Base-by-base conservation (phyloP, 2,113 vertebrate species). In the Hydropotes inermis region DNA sequence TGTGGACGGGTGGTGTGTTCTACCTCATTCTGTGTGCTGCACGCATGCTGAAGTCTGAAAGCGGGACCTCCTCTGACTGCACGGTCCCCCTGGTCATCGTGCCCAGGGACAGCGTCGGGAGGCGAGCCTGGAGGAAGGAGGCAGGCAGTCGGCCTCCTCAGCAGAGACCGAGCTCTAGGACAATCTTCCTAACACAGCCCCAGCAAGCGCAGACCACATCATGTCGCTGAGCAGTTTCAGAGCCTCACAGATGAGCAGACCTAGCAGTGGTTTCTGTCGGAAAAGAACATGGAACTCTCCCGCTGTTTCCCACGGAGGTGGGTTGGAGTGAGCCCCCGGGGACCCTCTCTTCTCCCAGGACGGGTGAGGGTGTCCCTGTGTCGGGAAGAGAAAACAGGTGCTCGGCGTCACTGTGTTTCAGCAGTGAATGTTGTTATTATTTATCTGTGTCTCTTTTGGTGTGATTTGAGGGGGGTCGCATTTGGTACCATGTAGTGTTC, bases 391-490 rank as follows among this genome's bases (percentile, higher is more conserved):
- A 76, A 98, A 97, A 95, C 95, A 98, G 98, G 98, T 98, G 98
- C 98, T 98, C 98, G 94, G 96, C 91, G 92, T 98, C 88, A 98
- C 98, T 98, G 98, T 97, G 95, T 98, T 98, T 98, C 98, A 98
- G 98, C 99, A 98, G 98, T 98, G 98, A 98, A 98, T 98, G 98
- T 99, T 98, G 98, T 98, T 99, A 98, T 99, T 99, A 98, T 99
- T 99, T 99, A 98, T 99, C 98, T 98, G 98, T 98, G 98, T 98
- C 97, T 97, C 98, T 98, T 97, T 97, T 95, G 97, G 96, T 98
- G 98, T 98, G 98, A 87, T 25, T 97, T 97, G 95, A 0, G 1
- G 8, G 70, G 25, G 25, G 1, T 81, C 30, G 98, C 98, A 95
- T 98, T 98, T 98, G 96, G 98, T 98, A 98, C 98, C 98, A 96